Conservation (phyloP, 1,140 invertebrate genomes). For the Atta cephalotes region DNA sequence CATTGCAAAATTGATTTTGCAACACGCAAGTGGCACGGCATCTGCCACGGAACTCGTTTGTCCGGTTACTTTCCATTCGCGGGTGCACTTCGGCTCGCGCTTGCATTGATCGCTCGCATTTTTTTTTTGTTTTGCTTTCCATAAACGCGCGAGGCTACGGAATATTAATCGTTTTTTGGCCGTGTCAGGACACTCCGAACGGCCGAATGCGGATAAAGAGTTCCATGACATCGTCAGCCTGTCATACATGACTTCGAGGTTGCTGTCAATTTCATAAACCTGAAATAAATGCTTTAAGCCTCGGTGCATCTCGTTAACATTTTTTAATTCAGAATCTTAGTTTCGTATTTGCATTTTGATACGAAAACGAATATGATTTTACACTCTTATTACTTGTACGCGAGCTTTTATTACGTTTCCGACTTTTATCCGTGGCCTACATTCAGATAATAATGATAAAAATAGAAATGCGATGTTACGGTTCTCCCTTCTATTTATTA, state of each 20-base stretch:
- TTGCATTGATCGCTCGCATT: conserved; percentile 46
- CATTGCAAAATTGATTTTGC: conserved; percentile 61
- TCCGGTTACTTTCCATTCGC: conserved; percentile 64
- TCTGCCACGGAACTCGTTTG: conserved; percentile 54
- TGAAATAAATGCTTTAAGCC: neutral
- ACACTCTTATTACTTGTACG: neutral
- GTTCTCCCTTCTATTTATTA: too few species aligned
- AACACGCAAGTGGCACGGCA: conserved; percentile 52
- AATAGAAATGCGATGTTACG: neutral
- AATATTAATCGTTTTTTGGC: conserved; percentile 34
- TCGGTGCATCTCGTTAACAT: neutral
- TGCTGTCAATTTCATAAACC: conserved; percentile 7
- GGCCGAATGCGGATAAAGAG: neutral
- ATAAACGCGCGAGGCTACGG: conserved; percentile 14
- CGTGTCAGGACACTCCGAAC: neutral
- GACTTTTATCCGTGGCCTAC: neutral
- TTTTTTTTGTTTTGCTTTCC: conserved; percentile 41
- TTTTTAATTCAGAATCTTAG: neutral
- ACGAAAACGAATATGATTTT: neutral
- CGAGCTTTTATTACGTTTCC: neutral
- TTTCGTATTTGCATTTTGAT: neutral
- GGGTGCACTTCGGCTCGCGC: conserved; percentile 39
- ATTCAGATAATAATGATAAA: neutral
- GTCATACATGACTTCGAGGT: conserved; percentile 9
- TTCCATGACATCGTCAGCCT: neutral